Conservation (phyloP, 1,140 invertebrate genomes). For the Drosophila leontia region DNA sequence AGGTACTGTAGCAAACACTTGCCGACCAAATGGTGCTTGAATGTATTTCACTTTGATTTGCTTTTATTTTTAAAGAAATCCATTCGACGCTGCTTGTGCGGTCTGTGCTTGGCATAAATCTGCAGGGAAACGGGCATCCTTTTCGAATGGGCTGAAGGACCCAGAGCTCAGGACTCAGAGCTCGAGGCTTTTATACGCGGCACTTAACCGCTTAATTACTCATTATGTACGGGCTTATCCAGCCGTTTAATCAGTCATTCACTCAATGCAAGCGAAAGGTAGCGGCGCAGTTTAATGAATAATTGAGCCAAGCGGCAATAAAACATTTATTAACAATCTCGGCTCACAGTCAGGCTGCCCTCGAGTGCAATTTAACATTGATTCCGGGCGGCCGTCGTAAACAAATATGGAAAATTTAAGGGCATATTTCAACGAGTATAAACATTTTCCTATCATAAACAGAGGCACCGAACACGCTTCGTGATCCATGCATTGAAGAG, state of each 20-base stretch:
- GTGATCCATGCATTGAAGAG: conserved; percentile 21
- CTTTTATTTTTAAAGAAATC: conserved; percentile 49
- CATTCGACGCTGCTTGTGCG: conserved; percentile 24
- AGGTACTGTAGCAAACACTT: conserved; percentile 39
- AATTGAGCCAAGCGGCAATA: conserved; percentile 46
- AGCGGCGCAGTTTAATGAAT: conserved; percentile 40
- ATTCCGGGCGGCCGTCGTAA: conserved; percentile 26
- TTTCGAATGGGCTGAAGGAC: not conserved
- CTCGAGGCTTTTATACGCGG: conserved; percentile 40
- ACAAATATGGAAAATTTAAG: conserved; percentile 35
- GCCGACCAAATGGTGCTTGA: conserved; percentile 62
- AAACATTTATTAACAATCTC: conserved; percentile 52
- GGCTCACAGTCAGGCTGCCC: conserved; percentile 8
- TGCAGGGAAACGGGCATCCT: conserved; percentile 8
- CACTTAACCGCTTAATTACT: conserved; percentile 54
- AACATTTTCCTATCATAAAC: conserved; percentile 43
- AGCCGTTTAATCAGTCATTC: conserved; percentile 43
- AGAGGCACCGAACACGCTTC: not conserved
- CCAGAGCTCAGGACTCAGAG: not conserved
- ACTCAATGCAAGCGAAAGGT: conserved; percentile 40
- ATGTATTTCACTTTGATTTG: conserved; percentile 62
- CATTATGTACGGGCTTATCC: conserved; percentile 45
- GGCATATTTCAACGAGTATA: conserved; percentile 27
- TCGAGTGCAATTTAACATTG: conserved; percentile 30
- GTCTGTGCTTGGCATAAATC: conserved; percentile 51